Conservation (phyloP, 2,797 vertebrate species). For the Natrix natrix region DNA sequence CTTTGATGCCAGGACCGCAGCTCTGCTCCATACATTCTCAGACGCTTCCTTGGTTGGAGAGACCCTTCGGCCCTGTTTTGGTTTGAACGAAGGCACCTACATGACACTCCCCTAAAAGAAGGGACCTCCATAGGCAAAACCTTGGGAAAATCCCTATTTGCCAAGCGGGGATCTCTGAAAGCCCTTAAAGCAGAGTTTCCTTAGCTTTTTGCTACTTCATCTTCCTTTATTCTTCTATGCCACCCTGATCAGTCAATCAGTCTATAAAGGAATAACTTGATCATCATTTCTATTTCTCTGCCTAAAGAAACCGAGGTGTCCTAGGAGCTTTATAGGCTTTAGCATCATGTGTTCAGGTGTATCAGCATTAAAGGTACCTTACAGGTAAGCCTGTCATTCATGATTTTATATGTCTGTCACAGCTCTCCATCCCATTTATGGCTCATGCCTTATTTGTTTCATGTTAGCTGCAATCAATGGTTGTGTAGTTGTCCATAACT, state of each 20-base stretch:
- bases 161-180: too few relatives aligned
- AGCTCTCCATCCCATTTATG: too few relatives aligned
- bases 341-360: background rate
- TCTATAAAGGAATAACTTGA: too few relatives aligned
- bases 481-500: background rate
- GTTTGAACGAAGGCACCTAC: fast-evolving
- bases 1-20: background rate
- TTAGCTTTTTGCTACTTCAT: background rate
- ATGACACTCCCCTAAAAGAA: background rate
- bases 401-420: background rate
- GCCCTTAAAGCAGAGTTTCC: background rate
- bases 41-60: background rate
- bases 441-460: too few relatives aligned
- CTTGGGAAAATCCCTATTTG: too few relatives aligned
- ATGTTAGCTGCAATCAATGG: too few relatives aligned
- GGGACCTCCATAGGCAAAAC: too few relatives aligned
- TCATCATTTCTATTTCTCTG: too few relatives aligned
- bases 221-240: background rate
- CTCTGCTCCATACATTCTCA: background rate
- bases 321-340: background rate
- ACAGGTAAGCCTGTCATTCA: background rate
- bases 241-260: background rate
- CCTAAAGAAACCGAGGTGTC: background rate
- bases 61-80: background rate
- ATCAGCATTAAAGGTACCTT: background rate